Conservation (phyloP, 2,797 vertebrate species). For the Enoplosus armatus region DNA sequence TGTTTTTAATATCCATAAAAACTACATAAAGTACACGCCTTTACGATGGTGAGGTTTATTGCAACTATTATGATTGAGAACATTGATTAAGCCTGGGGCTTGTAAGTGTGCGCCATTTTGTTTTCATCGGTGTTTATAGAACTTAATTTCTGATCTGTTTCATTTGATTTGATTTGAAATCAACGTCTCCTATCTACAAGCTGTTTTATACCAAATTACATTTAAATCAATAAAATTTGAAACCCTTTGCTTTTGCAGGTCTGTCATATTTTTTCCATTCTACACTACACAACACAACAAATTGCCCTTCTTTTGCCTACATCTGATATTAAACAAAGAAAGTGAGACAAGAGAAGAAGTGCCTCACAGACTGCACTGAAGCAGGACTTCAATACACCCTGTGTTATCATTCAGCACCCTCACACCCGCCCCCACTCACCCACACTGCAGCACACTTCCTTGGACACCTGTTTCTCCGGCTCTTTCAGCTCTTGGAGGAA, state of each 20-base stretch:
- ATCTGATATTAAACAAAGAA: conserved; percentile 26
- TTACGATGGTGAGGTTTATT: background rate
- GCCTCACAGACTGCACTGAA: conserved; percentile 41
- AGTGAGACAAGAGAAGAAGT: conserved; percentile 31
- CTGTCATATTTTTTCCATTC: background rate
- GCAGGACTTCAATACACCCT: conserved; percentile 67
- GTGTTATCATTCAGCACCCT: conserved; percentile 75
- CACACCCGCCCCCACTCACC: conserved; percentile 40
- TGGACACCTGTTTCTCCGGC: conserved; percentile 86
- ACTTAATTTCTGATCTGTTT: conserved; percentile 23
- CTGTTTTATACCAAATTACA: conserved; percentile 53
- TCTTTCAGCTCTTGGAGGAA: conserved; percentile 82
- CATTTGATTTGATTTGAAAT: conserved; percentile 30
- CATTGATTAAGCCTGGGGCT: background rate
- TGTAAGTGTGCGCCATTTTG: conserved; percentile 33
- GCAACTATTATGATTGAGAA: conserved; percentile 3
- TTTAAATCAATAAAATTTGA: conserved; percentile 65
- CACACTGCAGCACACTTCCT: conserved; percentile 77
- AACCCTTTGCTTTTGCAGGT: background rate
- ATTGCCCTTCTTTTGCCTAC: background rate
- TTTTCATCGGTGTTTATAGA: background rate
- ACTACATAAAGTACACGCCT: background rate
- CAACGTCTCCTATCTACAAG: conserved; percentile 7
- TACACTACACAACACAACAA: background rate
- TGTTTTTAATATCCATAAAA: background rate